Base-by-base conservation (phyloP, 2,888 invertebrate genomes). In the Macroteleia sp. region DNA sequence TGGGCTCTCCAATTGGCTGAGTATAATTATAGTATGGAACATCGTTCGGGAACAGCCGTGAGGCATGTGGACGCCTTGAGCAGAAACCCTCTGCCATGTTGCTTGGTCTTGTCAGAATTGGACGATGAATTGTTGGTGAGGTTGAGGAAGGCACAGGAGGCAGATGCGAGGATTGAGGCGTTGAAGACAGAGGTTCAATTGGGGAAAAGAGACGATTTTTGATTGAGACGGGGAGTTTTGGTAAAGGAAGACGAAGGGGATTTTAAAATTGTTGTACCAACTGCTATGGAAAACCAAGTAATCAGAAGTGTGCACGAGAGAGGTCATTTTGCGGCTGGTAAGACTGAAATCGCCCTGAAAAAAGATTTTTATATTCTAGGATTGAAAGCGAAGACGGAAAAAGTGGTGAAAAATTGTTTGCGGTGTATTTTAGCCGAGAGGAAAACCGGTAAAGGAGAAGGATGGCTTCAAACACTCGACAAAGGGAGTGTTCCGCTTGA, bases 11-110 rank as follows among this genome's bases (percentile, higher is more conserved):
- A 25, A 9, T 14, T 74, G 10, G 59, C 66, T 16, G 59, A 57
- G 16, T 74, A 39, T 19, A 19, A 48, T 1, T 66, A 74, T 30
- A 4, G 3, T 1, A 57, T 74, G 0, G 66, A 67, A 19, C 75
- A 75, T 25, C 41, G 61, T 1, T 73, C 6, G 64, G 73, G 10
- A 34, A 56, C 1, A 64, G 39, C 36, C 39, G 56, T 9, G 14
- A 62, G 1, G 36, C 36, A 30, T 41, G 9, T 2, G 19, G 28
- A n/a, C n/a, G n/a, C n/a, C n/a, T n/a, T 73, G n/a, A 73, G 73
- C 14, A 34, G 64, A 3, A 64, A 46, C 36, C 39, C 62, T 9
- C 19, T 71, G 1, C 46, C 36, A 30, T 41, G 9, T 2, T 30
- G 28, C 9, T 9, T 39, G 22, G 12, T 36, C n/a, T 22, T 71